Evolutionary conservation across 2,113 vertebrate genomes (phyloP).

Genomic region (Tretioscincus oriximinensis): DNA sequence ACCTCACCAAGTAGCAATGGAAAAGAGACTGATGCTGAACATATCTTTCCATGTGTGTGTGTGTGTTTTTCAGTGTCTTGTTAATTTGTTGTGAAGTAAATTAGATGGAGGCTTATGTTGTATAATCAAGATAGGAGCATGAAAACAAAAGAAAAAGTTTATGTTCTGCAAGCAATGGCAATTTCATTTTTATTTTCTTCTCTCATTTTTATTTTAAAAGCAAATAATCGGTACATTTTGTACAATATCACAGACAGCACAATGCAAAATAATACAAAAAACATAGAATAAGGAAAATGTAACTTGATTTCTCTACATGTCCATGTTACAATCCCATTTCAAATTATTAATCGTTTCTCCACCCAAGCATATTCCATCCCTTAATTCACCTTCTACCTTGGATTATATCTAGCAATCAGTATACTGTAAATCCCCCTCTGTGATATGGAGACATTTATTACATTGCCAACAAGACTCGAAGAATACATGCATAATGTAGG

Average conservation of each 20-base stretch:
- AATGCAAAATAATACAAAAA: too few relatives aligned
- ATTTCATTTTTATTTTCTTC: too few relatives aligned
- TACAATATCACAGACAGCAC: too few relatives aligned
- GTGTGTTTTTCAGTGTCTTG: too few relatives aligned
- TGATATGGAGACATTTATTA: conserved; percentile 51
- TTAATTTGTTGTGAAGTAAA: background rate
- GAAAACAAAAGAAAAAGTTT: too few relatives aligned
- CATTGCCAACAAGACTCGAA: conserved; percentile 41
- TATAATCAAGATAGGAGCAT: background rate
- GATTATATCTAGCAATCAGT: conserved; percentile 15
- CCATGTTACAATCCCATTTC: too few relatives aligned
- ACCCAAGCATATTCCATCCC: background rate
- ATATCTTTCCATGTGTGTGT: background rate
- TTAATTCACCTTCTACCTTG: background rate
- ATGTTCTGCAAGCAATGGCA: too few relatives aligned
- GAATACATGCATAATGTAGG: conserved; percentile 17
- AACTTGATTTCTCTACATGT: too few relatives aligned
- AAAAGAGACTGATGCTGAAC: background rate
- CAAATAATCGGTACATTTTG: too few relatives aligned
- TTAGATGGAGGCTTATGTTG: background rate
- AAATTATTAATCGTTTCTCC: too few relatives aligned
- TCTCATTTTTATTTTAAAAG: too few relatives aligned
- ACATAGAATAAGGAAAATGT: too few relatives aligned
- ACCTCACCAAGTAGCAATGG: background rate
- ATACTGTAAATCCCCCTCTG: conserved; percentile 41